Evolutionary conservation across 2,888 invertebrate species (phyloP), one percentile per base, ranked within the genome.

Genomic region (Dione juno): DNA sequence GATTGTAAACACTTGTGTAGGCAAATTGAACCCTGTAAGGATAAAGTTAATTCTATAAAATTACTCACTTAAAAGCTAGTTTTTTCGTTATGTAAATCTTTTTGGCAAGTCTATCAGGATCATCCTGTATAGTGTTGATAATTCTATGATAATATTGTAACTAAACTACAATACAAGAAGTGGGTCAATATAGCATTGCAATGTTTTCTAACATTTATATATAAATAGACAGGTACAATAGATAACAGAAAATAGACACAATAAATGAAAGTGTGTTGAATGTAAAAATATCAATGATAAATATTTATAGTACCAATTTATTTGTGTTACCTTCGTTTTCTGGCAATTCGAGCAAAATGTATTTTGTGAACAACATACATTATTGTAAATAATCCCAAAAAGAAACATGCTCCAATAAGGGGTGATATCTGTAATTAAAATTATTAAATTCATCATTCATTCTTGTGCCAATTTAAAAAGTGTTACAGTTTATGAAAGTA

Each of bases 291-390:
- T 28, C 28, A 28, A 28, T 28, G 11, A 40, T 40, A 40, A 40
- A 19, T 48, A 48, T 1, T 2, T 50, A 50, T 28, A 28, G 28
- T 5, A 28, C 28, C 28, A 28, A 16, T 19, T 6, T 11, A n/a
- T 8, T 58, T n/a, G 7, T 21, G n/a, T 64, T 67, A 73, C 73
- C 64, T 63, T 57, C 69, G 66, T 41, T 52, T 64, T 16, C 52
- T 58, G 13, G 53, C 37, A 64, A 83, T 75, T 64, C 80, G 77
- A 6, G 77, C 72, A 43, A 82, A 84, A 71, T 84, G 76, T 19
- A 84, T 76, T 74, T 82, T 84, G 54, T 85, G 82, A 11, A 77
- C 73, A 2, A 82, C 66, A 70, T 82, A 85, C 64, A 86, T 81
- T 16, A 79, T 68, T 10, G 78, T 76, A 54, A 82, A 82, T 16